phyloP scores from a whole-genome alignment of 2,113 vertebrate species.

The Psephotus haematonotus region DNA sequence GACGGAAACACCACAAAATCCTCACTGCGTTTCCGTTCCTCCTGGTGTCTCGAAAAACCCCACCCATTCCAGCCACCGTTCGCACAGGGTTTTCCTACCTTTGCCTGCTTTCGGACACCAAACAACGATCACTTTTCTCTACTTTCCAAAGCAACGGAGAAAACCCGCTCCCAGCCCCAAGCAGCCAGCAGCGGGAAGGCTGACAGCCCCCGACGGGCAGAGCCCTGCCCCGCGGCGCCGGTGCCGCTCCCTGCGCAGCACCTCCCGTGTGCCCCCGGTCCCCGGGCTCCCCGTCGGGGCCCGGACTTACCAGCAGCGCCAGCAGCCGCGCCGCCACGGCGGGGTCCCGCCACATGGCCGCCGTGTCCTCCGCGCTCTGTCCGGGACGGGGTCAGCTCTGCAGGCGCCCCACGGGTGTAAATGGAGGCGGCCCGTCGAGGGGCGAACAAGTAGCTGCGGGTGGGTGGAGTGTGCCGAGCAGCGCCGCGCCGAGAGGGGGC shows the following conservation, averaged over 20 bases:
- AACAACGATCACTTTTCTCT: fast-evolving
- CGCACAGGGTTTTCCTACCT: fast-evolving
- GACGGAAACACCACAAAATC: fast-evolving
- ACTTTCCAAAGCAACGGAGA: background rate
- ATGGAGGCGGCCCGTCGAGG: background rate
- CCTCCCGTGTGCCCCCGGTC: background rate
- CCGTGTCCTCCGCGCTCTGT: no score
- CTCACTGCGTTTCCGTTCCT: fast-evolving
- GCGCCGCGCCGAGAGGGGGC: background rate
- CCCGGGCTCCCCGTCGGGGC: background rate
- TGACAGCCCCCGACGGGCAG: background rate
- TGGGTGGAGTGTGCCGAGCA: slow-evolving; percentile 1
- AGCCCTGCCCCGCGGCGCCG: background rate
- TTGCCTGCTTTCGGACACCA: background rate
- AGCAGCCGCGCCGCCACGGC: background rate
- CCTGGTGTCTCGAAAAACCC: fast-evolving
- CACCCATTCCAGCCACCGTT: background rate
- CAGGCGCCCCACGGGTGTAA: background rate
- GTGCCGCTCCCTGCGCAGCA: background rate
- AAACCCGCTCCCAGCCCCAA: background rate
- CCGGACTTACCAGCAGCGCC: slow-evolving; percentile 44
- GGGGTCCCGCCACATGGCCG: slow-evolving; percentile 52
- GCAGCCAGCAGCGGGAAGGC: background rate
- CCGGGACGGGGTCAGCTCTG: background rate
- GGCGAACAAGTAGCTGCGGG: background rate